Conservation (phyloP, 2,113 vertebrate genomes). For the Festucalex cinctus region DNA sequence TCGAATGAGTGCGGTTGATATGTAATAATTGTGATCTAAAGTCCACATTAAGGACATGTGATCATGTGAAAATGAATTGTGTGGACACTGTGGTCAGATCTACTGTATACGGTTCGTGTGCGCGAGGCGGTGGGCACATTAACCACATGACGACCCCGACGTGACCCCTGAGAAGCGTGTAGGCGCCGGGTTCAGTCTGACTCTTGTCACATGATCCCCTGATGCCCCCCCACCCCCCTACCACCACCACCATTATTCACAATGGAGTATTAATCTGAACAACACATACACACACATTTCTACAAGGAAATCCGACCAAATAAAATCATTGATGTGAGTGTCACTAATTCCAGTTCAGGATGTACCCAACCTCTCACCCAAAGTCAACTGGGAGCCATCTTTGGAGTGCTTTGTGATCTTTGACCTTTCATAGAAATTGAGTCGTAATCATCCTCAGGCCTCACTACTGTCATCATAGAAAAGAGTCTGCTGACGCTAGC, state of each 20-base stretch:
- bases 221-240: conserved; percentile 52
- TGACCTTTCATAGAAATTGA: background rate
- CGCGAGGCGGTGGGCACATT: conserved; percentile 45
- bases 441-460: background rate
- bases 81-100: background rate
- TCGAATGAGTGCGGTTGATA: background rate
- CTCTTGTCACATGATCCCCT: conserved; percentile 72
- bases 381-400: background rate
- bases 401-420: background rate
- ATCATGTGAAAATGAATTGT: conserved; percentile 10
- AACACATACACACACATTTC: conserved; percentile 19
- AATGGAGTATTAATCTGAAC: conserved; percentile 65
- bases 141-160: conserved; percentile 59
- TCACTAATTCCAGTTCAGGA: background rate
- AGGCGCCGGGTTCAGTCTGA: conserved; percentile 70
- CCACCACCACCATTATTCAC: conserved; percentile 45
- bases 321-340: background rate
- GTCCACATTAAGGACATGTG: background rate
- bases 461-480: too few relatives aligned
- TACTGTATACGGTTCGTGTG: conserved; percentile 4
- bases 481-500: conserved; percentile 24
- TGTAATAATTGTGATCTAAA: background rate
- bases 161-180: conserved; percentile 65
- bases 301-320: background rate
- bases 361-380: background rate